These are phyloP conservation scores for Eristalis tenax DNA, from an alignment of 2,888 invertebrate species.

Conservation along the genomic window DNA sequence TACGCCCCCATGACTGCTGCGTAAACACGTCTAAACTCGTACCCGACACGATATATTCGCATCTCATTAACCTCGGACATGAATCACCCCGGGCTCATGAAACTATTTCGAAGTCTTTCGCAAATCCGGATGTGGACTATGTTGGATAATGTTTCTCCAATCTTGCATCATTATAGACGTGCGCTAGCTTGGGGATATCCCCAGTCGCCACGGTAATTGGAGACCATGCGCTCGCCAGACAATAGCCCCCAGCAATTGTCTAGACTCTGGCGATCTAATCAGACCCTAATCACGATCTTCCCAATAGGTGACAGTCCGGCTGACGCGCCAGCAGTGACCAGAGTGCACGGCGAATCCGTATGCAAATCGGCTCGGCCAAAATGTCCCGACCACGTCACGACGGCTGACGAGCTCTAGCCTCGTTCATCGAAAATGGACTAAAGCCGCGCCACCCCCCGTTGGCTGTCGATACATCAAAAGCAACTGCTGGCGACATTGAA, in stretches of 20 bases:
- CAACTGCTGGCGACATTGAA: background rate
- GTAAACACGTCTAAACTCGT: background rate
- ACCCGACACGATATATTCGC: background rate
- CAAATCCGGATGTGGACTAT: background rate
- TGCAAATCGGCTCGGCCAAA: background rate
- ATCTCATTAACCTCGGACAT: background rate
- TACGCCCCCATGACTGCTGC: background rate
- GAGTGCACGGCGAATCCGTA: background rate
- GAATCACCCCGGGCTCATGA: background rate
- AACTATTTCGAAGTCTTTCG: background rate
- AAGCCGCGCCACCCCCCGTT: background rate
- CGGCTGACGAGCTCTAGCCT: background rate
- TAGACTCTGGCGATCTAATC: background rate
- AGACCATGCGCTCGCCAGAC: background rate
- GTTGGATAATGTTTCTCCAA: background rate
- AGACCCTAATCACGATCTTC: background rate
- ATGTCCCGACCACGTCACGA: background rate
- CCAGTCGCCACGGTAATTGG: no score
- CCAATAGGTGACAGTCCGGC: background rate
- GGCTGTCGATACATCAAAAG: background rate
- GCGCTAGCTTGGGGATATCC: background rate
- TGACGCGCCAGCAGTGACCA: background rate
- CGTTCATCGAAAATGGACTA: conserved; percentile 3
- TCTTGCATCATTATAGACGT: no score
- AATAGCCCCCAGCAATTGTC: background rate